phyloP scores from a whole-genome alignment of 2,888 invertebrate genomes.

The Lymantria dispar region DNA sequence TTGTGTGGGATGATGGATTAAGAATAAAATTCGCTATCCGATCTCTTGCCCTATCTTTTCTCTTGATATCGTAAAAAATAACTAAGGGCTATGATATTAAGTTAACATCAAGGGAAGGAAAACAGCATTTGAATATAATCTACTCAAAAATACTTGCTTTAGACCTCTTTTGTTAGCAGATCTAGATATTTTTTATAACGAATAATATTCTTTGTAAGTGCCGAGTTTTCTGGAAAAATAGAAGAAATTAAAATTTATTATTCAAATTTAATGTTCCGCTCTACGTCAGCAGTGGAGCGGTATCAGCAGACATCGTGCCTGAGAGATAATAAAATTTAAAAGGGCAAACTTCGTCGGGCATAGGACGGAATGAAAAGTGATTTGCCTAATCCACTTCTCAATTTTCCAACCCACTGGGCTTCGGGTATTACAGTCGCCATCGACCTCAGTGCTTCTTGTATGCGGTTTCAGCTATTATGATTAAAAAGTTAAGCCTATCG shows the following conservation, averaged over 20 bases:
- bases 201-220: not conserved
- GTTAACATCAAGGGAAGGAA: too few species aligned
- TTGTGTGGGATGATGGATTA: too few species aligned
- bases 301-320: constrained; percentile 41
- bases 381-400: constrained; percentile 81
- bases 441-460: constrained; percentile 39
- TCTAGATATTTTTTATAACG: too few species aligned
- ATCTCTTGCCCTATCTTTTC: too few species aligned
- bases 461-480: constrained; percentile 11
- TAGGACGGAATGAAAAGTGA: constrained; percentile 77
- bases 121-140: too few species aligned
- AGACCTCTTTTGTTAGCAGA: too few species aligned
- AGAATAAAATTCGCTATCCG: too few species aligned
- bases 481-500: constrained; percentile 8
- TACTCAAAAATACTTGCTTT: too few species aligned
- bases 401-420: constrained; percentile 73
- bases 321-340: constrained; percentile 79
- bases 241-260: constrained; percentile 23
- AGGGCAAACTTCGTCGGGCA: constrained; percentile 73
- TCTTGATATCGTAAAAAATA: too few species aligned
- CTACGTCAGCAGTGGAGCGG: constrained; percentile 30
- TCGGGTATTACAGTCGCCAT: constrained; percentile 56
- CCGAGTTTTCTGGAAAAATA: constrained; percentile 4
- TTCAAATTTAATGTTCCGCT: constrained; percentile 31
- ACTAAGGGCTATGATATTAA: too few species aligned